Evolutionary conservation across 2,113 vertebrate species (phyloP).

Genomic region (Cynocephalus volans): DNA sequence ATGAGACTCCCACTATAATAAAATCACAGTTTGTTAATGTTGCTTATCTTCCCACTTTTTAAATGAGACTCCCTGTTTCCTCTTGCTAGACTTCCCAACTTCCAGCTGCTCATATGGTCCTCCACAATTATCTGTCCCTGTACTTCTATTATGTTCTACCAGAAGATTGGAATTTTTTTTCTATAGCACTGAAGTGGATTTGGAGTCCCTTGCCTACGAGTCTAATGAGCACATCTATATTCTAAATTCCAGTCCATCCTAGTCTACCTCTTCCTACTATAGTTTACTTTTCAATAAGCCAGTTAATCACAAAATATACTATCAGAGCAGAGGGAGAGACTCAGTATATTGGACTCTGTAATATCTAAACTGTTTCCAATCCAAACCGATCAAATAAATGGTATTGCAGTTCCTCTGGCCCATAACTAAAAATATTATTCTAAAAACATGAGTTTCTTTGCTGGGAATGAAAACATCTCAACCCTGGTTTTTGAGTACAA

Average conservation of each 20-base stretch:
- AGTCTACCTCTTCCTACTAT: not conserved
- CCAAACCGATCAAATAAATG: not conserved
- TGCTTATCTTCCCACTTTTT: not conserved
- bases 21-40: constrained; percentile 3
- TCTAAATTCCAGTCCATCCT: not conserved
- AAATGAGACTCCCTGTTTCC: not conserved
- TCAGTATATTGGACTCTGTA: not conserved
- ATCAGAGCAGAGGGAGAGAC: not conserved
- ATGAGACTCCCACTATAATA: not conserved
- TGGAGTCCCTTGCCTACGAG: not conserved
- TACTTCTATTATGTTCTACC: not conserved
- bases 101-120: not conserved
- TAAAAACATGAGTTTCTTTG: not conserved
- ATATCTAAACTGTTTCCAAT: not conserved
- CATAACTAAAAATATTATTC: constrained; percentile 41
- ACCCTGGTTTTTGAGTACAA: constrained; percentile 14
- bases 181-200: not conserved
- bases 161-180: not conserved
- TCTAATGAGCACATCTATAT: not conserved
- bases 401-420: not conserved
- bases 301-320: constrained; percentile 2
- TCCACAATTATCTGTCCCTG: not conserved
- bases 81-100: not conserved
- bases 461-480: constrained; percentile 18
- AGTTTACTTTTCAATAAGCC: not conserved